Conservation (phyloP, 2,888 invertebrate genomes). For the Agriopis aurantiaria region DNA sequence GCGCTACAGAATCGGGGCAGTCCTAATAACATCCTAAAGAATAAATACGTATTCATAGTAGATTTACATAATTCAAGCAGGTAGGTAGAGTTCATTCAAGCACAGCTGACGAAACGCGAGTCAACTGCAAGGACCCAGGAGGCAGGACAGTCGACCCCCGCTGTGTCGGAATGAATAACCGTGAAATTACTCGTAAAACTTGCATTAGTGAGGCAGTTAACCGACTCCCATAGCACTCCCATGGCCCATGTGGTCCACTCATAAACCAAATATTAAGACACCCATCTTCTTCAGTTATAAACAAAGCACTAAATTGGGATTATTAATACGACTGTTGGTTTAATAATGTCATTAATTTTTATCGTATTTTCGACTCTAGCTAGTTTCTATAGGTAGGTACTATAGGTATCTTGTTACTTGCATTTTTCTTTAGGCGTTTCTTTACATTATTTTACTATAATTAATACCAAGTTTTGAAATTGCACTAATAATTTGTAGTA, state of each 20-base stretch:
- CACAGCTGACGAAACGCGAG: conserved; percentile 15
- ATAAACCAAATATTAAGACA: conserved; percentile 70
- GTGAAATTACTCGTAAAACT: conserved; percentile 84
- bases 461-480: no score
- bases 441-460: no score
- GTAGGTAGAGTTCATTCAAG: neutral
- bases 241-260: conserved; percentile 76
- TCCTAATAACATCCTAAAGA: no score
- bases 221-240: conserved; percentile 52
- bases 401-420: neutral
- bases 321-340: conserved; percentile 68
- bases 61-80: neutral
- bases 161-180: conserved; percentile 75
- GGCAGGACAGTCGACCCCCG: conserved; percentile 54
- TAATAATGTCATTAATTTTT: conserved; percentile 53
- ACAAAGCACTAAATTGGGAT: conserved; percentile 69
- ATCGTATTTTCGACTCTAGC: conserved; percentile 23
- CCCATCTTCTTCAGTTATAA: conserved; percentile 64
- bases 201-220: conserved; percentile 79
- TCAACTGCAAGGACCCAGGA: conserved; percentile 7
- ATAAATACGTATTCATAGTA: no score
- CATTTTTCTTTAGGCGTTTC: no score
- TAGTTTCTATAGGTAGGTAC: neutral
- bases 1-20: no score
- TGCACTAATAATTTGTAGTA: no score